Evolutionary conservation across 2,797 vertebrate genomes (phyloP).

Genomic region (Myotis vivesi): DNA sequence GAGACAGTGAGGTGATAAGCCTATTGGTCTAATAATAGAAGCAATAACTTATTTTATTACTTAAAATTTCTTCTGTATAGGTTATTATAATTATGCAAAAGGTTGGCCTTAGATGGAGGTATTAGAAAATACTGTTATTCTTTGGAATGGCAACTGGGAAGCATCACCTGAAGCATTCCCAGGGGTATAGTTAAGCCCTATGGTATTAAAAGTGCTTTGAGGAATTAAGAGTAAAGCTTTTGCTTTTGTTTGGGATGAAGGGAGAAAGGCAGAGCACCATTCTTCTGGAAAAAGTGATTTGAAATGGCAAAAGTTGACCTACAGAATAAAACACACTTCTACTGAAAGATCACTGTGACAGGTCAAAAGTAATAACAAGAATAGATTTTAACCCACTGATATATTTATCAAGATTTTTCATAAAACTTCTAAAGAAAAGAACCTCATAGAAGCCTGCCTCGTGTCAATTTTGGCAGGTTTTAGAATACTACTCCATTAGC

Average conservation of each 20-base stretch:
- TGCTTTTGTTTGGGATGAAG: not conserved
- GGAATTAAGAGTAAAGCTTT: not conserved
- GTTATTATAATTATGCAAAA: not conserved
- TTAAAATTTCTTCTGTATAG: not conserved
- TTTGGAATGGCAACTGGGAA: slow-evolving; percentile 24
- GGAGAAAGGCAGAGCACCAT: not conserved
- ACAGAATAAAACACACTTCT: not conserved
- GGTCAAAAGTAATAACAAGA: not conserved
- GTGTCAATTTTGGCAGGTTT: not conserved
- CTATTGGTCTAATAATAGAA: not conserved
- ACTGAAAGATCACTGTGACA: not conserved
- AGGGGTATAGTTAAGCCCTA: not conserved
- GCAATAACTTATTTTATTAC: not conserved
- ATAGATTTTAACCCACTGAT: not conserved
- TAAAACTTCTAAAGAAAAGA: not conserved
- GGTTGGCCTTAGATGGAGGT: not conserved
- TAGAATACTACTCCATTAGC: not conserved
- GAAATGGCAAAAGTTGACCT: not conserved
- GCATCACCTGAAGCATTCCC: not conserved
- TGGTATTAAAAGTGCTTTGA: not conserved
- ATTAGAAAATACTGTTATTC: not conserved
- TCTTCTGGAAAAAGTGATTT: not conserved
- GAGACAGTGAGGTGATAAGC: not conserved
- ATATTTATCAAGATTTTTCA: not conserved
- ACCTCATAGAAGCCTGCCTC: not conserved